Percentiles rank a stretch among this genome's conserved stretches.
phyloP scores from a whole-genome alignment of 2,797 vertebrate species.

The Anas bernieri region DNA sequence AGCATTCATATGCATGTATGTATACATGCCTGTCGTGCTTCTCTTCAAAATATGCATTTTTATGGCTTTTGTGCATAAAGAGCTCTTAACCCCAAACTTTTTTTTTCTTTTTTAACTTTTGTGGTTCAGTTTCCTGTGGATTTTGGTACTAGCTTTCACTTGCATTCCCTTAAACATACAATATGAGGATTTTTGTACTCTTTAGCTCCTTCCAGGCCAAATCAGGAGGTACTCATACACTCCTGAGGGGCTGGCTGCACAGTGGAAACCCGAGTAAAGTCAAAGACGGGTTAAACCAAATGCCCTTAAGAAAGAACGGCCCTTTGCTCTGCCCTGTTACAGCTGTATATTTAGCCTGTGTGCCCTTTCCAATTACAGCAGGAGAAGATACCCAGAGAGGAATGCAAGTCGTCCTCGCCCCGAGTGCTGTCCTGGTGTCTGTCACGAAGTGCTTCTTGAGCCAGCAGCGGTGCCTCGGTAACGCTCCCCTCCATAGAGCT shows the following conservation, averaged over 20 bases:
- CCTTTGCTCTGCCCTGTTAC: slow-evolving; percentile 21
- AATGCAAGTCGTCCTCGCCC: not conserved
- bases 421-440: not conserved
- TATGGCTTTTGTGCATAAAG: not conserved
- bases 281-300: not conserved
- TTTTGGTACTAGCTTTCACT: not conserved
- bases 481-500: not conserved
- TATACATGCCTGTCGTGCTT: not conserved
- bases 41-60: not conserved
- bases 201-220: not conserved
- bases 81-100: not conserved
- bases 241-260: not conserved
- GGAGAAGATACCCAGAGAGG: slow-evolving; percentile 16
- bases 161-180: not conserved
- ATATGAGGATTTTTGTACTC: not conserved
- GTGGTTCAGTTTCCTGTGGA: slow-evolving; percentile 26
- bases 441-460: slow-evolving; percentile 6
- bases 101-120: not conserved
- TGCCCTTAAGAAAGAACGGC: not conserved
- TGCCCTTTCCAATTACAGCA: slow-evolving; percentile 41
- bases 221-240: not conserved
- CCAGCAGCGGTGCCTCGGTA: not conserved
- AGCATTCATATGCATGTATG: not conserved
- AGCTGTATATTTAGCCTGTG: slow-evolving; percentile 54
- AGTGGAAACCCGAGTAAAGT: not conserved